Percentiles rank a stretch among this genome's conserved stretches.
Conservation (phyloP, 2,888 invertebrate genomes). For the Clistopyga incitator region DNA sequence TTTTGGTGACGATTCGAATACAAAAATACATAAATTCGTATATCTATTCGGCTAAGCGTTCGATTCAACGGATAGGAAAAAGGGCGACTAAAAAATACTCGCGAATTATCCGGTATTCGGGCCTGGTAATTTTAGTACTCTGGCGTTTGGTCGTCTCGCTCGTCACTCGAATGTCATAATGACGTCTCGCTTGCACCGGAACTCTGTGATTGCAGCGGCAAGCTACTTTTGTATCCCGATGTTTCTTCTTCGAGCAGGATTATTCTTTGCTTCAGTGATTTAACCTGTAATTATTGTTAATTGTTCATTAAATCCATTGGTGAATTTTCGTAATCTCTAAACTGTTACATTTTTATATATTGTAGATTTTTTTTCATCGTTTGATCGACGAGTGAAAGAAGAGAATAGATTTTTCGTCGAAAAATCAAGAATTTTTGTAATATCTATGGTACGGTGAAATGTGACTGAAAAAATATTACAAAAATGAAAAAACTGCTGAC, state of each 20-base stretch:
- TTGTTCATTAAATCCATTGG: no score
- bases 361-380: no score
- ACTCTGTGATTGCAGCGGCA: constrained; percentile 79
- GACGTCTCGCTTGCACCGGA: constrained; percentile 80
- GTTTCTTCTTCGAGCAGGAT: constrained; percentile 83
- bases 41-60: constrained; percentile 65
- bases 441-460: no score
- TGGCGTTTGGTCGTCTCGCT: constrained; percentile 57
- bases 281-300: constrained; percentile 81
- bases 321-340: no score
- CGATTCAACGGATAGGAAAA: constrained; percentile 67
- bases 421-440: no score
- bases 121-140: constrained; percentile 55
- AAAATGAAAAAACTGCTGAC: no score
- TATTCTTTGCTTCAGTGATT: constrained; percentile 85
- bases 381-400: no score
- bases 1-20: constrained; percentile 73
- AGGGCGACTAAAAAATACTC: constrained; percentile 69
- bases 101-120: constrained; percentile 50
- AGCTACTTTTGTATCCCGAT: constrained; percentile 75
- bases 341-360: no score
- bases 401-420: no score
- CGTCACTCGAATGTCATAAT: constrained; percentile 78
- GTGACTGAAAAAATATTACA: no score
- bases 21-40: constrained; percentile 79